Evolutionary conservation across 2,113 vertebrate species (phyloP).

Genomic region (Montifringilla adamsi): DNA sequence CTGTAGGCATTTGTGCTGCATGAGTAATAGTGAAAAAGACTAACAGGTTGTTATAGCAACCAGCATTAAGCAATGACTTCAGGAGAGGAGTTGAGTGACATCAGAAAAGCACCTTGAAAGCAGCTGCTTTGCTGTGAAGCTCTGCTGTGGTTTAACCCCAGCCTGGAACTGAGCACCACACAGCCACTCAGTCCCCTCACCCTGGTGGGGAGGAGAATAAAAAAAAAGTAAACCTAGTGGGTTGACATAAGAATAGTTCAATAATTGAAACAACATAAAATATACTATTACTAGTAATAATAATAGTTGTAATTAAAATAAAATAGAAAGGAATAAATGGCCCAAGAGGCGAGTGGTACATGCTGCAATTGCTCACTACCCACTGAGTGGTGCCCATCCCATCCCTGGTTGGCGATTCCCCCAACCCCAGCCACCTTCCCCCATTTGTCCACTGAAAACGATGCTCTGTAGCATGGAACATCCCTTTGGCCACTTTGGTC

Average conservation of each 20-base stretch:
- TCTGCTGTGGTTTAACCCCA: not conserved
- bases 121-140: not conserved
- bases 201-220: not conserved
- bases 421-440: not conserved
- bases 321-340: not conserved
- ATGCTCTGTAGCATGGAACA: not conserved
- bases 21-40: not conserved
- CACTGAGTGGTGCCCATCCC: not conserved
- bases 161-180: not conserved
- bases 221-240: not conserved
- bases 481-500: not conserved
- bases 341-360: not conserved
- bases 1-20: not conserved
- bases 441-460: accelerated
- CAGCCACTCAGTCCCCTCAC: not conserved
- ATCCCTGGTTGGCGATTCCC: accelerated
- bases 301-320: not conserved
- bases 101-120: not conserved
- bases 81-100: not conserved
- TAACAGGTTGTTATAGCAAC: slow-evolving; percentile 27
- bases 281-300: not conserved
- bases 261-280: not conserved
- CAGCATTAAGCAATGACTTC: not conserved
- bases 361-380: not conserved
- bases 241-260: not conserved